Evolutionary conservation across 1,140 invertebrate genomes (phyloP).

Genomic region (Phymastichus coffea): DNA sequence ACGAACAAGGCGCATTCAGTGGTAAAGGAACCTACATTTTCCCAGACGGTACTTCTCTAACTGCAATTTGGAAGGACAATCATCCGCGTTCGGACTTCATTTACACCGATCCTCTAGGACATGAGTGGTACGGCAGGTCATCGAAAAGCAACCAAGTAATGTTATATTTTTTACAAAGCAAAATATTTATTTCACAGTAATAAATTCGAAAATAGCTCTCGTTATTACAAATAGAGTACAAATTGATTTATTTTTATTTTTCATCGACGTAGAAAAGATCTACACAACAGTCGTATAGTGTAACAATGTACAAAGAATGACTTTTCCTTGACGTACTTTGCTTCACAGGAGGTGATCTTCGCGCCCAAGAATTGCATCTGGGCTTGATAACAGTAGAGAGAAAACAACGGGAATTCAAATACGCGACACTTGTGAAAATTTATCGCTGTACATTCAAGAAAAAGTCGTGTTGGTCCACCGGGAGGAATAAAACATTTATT

Average conservation of each 20-base stretch:
- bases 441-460: too few species aligned
- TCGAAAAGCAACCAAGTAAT: neutral
- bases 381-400: too few species aligned
- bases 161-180: neutral
- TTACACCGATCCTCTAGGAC: constrained; percentile 31
- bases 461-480: too few species aligned
- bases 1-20: constrained; percentile 24
- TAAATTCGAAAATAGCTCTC: neutral
- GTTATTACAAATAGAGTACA: constrained; percentile 16
- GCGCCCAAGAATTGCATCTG: constrained; percentile 34
- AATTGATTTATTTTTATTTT: too few species aligned
- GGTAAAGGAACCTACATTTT: constrained; percentile 34
- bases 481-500: too few species aligned
- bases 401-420: too few species aligned
- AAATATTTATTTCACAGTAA: neutral
- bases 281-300: too few species aligned
- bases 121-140: constrained; percentile 25
- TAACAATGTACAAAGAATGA: neutral
- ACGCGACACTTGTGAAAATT: too few species aligned
- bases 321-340: neutral
- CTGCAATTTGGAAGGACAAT: constrained; percentile 31
- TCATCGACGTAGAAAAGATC: neutral
- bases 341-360: constrained; percentile 29
- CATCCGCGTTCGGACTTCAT: constrained; percentile 24
- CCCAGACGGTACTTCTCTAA: constrained; percentile 31